Evolutionary conservation across 2,888 invertebrate genomes (phyloP), one percentile per base, ranked within the genome.

Genomic region (Rhingia campestris): DNA sequence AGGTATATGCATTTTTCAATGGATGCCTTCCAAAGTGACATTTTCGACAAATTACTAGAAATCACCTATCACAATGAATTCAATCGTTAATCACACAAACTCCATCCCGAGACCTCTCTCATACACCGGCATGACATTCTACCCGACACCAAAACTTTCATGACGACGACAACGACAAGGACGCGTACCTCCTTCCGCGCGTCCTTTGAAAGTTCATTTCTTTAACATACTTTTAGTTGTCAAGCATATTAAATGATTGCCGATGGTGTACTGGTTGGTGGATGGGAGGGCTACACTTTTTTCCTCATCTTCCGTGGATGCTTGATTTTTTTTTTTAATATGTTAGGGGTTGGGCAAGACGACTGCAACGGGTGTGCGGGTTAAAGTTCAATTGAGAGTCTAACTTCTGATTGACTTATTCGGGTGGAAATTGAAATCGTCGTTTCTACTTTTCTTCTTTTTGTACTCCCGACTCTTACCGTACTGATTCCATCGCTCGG

Each of bases 401-500:
- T 85, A 81, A 81, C 85, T 76, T 85, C 69, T 86, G 86, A 86
- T 86, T 86, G 86, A 86, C 80, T 86, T 86, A 81, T 86, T 86
- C 86, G 86, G 82, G 82, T 86, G 86, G 86, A 86, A 86, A 86
- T 86, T 86, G 86, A 86, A 86, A 84, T 84, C 80, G 80, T 80
- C 80, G 74, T 80, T 84, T 70, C 54, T 56, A 74, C 43, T 64
- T 56, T 14, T 39, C 39, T 53, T 49, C 37, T 56, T 33, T 63
- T 66, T 77, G 5, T 79, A 1, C 56, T n/a, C 61, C 41, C 41
- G 22, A 22, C 22, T 22, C 22, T 2, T 22, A 22, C 22, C 22
- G 41, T 54, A 76, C 39, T 35, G 39, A 53, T 67, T 79, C 77
- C 56, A 59, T 63, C 22, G 37, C 47, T 70, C 1, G 22, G 22